Base-by-base conservation (phyloP, 2,797 vertebrate genomes). In the Avahi laniger region DNA sequence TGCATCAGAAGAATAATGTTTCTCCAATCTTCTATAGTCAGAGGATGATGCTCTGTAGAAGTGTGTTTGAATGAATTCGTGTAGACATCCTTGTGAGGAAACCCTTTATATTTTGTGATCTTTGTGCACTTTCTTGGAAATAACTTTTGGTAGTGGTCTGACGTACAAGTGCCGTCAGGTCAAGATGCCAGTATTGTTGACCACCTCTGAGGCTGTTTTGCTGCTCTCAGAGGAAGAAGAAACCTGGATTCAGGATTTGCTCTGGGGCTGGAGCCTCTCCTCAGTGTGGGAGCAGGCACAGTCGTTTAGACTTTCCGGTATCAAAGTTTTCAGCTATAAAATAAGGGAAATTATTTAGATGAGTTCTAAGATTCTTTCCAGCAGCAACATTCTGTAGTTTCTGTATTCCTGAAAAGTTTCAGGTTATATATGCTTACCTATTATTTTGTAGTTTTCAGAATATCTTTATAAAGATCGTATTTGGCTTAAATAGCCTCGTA, bases 361-460 rank as follows among this genome's bases (percentile, higher is more conserved):
- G 5, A 81, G 20, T 13, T 89, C 54, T 50, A 82, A 82, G 48
- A 43, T 67, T 54, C 33, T 69, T 82, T 59, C 41, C 8, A 52
- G 17, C 14, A 52, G 76, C 17, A 50, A 76, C 12, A 0, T 30
- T 50, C 11, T 61, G 3, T 41, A 57, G 59, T 52, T 94, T 63
- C 15, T 46, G 5, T 14, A 3, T 35, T 26, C n/a, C 59, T 67
- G 24, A 54, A 30, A 8, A 79, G 11, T 24, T 95, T 89, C 30
- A 59, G 26, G 63, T 48, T 73, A 26, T 83, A 54, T 30, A 3
- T 48, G 10, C 12, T 35, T 75, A 28, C 33, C 5, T 59, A 28
- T 82, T 69, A 12, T 76, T 91, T 85, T 20, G 20, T 38, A 33
- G 67, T 69, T 93, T 94, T n/a, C 38, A 91, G 50, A 76, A 76